Conservation (phyloP, 2,113 vertebrate species). For the Anoplopoma fimbria region DNA sequence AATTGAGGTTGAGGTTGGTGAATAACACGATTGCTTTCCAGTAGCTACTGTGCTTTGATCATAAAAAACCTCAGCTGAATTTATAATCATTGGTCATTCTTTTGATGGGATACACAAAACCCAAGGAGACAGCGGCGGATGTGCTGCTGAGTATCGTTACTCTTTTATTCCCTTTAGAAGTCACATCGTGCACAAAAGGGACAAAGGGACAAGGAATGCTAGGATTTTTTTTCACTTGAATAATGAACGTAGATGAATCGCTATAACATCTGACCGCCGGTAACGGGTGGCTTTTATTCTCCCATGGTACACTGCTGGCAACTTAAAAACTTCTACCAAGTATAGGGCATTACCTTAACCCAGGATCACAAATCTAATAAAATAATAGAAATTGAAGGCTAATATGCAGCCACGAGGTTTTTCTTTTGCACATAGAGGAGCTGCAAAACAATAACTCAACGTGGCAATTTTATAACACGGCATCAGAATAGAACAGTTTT, state of each 20-base stretch:
- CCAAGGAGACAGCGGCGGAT: background rate
- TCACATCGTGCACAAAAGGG: conserved; percentile 1
- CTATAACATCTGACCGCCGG: background rate
- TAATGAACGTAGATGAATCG: conserved; percentile 4
- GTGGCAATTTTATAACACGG: background rate
- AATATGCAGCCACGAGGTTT: background rate
- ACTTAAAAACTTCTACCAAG: conserved; percentile 10
- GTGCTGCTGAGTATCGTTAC: background rate
- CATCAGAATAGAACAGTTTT: background rate
- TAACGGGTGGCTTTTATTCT: conserved; percentile 8
- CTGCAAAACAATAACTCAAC: conserved; percentile 10
- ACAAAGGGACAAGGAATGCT: background rate
- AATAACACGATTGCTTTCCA: background rate
- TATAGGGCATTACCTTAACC: conserved; percentile 5
- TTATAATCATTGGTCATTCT: conserved; percentile 30
- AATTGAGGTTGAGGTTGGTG: too few species aligned
- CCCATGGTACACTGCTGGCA: background rate
- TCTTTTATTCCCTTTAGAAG: conserved; percentile 12
- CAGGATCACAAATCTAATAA: background rate
- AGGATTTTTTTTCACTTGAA: background rate
- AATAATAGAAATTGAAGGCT: background rate
- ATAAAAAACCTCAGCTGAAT: conserved; percentile 45
- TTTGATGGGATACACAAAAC: conserved; percentile 26
- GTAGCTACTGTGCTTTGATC: conserved; percentile 19
- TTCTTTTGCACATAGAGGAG: background rate